phyloP scores from a whole-genome alignment of 2,888 invertebrate species.

The Nomada hirtipes region DNA sequence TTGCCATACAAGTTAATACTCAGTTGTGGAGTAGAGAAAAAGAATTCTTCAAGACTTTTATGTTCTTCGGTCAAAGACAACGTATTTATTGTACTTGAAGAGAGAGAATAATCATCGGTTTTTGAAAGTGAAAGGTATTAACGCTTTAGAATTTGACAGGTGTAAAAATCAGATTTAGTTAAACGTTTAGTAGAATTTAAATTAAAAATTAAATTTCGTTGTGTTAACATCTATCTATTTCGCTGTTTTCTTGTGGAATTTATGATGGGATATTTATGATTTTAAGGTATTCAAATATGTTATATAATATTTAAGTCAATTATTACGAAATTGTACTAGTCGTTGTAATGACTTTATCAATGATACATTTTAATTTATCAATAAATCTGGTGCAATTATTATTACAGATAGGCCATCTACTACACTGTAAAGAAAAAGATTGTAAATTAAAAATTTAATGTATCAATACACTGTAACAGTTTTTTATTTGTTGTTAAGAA shows the following conservation, averaged over 20 bases:
- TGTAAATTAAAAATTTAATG: not conserved
- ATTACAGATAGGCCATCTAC: not conserved
- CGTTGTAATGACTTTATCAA: not conserved
- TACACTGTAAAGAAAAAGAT: not conserved
- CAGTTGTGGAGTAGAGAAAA: slow-evolving; percentile 26
- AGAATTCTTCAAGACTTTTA: not conserved
- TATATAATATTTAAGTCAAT: not conserved
- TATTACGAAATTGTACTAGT: not conserved
- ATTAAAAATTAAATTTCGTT: no score
- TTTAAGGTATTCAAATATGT: not conserved
- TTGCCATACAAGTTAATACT: slow-evolving; percentile 12
- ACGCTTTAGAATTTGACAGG: not conserved
- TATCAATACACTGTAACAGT: not conserved
- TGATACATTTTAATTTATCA: not conserved
- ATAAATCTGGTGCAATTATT: not conserved
- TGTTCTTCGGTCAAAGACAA: not conserved
- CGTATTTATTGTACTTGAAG: not conserved
- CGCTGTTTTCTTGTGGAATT: not conserved
- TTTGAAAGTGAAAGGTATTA: not conserved
- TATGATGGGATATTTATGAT: not conserved
- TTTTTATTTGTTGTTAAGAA: not conserved
- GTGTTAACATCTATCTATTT: not conserved
- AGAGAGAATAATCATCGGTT: not conserved
- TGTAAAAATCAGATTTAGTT: not conserved
- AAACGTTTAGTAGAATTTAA: not conserved